phyloP scores from a whole-genome alignment of 2,113 vertebrate genomes.

The Nerophis lumbriciformis region DNA sequence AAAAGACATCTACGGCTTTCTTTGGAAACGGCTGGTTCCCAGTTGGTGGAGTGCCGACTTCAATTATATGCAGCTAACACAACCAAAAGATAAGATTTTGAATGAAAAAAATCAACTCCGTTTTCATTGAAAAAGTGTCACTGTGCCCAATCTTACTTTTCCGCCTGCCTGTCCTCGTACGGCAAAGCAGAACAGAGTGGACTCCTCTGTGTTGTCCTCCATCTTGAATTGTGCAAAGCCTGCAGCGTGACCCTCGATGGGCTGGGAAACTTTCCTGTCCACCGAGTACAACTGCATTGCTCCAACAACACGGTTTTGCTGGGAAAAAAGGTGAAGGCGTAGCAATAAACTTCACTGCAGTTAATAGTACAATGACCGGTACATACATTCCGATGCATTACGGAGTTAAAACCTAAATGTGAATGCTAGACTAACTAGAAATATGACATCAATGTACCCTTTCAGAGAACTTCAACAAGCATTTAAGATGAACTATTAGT shows the following conservation, averaged over 20 bases:
- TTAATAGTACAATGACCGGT: too few relatives aligned
- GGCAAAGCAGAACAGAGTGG: constrained; percentile 97
- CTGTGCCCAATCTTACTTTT: constrained; percentile 76
- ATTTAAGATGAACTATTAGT: background rate
- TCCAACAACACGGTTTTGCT: constrained; percentile 99
- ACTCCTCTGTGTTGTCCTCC: constrained; percentile 98
- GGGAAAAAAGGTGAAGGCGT: constrained; percentile 4
- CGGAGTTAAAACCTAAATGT: too few relatives aligned
- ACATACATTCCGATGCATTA: too few relatives aligned
- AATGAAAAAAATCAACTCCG: background rate
- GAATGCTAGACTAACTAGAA: too few relatives aligned
- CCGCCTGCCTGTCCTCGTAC: constrained; percentile 96
- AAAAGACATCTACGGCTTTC: constrained; percentile 99
- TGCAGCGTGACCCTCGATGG: constrained; percentile 95
- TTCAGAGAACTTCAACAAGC: too few relatives aligned
- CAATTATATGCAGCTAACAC: constrained; percentile 91
- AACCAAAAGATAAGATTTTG: background rate
- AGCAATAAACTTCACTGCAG: too few relatives aligned
- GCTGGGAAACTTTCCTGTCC: constrained; percentile 96
- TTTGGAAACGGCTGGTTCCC: constrained; percentile 98
- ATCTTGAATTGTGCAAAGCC: constrained; percentile 99
- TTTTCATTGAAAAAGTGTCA: constrained; percentile 4
- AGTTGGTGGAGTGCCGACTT: constrained; percentile 94
- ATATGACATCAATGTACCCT: too few relatives aligned
- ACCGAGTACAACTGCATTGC: constrained; percentile 99